Conservation (phyloP, 2,797 vertebrate genomes). For the Cossypha polioptera region DNA sequence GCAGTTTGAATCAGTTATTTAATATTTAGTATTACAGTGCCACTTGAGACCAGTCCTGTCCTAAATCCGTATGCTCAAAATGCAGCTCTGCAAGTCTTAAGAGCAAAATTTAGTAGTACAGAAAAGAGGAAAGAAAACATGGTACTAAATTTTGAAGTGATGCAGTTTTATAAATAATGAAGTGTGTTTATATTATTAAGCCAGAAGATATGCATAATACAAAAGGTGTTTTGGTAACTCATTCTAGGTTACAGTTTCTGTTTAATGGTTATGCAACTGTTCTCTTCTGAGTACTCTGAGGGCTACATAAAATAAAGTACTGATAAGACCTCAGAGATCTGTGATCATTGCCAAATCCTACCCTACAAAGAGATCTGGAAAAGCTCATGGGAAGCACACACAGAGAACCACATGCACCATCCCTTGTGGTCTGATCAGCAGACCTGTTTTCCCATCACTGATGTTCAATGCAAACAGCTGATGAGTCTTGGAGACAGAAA, state of each 20-base stretch:
- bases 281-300: neutral
- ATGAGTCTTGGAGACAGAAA: neutral
- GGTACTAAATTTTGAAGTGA: constrained; percentile 18
- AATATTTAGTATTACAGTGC: constrained; percentile 62
- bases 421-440: neutral
- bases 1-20: constrained; percentile 51
- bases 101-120: constrained; percentile 49
- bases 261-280: neutral
- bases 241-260: neutral
- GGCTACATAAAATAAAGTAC: neutral
- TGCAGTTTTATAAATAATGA: constrained; percentile 52
- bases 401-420: neutral
- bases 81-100: constrained; percentile 20
- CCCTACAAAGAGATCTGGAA: neutral
- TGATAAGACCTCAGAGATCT: neutral
- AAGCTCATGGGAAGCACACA: neutral
- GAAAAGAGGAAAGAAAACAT: neutral
- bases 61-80: constrained; percentile 45
- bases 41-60: constrained; percentile 43
- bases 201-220: neutral
- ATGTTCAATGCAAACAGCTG: neutral
- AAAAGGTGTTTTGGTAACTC: constrained; percentile 34
- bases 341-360: neutral
- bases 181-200: constrained; percentile 8
- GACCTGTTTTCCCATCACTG: neutral